Conservation (phyloP, 2,888 invertebrate species). For the Tenthredo scrophulariae region DNA sequence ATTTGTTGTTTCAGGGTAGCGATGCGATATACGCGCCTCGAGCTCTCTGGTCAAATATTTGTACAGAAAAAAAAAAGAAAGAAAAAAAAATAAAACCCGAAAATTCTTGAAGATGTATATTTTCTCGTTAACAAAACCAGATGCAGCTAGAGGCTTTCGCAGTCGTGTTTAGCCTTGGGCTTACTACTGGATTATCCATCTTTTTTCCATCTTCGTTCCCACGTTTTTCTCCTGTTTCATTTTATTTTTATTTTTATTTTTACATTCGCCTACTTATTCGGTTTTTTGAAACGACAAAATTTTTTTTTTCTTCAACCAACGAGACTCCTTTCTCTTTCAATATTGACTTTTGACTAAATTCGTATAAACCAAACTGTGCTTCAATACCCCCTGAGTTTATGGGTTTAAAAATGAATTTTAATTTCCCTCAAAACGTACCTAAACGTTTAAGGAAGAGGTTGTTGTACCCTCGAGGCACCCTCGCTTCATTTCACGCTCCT, state of each 20-base stretch:
- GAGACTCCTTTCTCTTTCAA: background rate
- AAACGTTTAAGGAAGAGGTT: conserved; percentile 34
- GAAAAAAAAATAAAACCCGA: background rate
- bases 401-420: conserved; percentile 30
- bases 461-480: conserved; percentile 35
- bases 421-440: conserved; percentile 9
- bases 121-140: conserved; percentile 22
- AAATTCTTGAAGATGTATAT: conserved; percentile 11
- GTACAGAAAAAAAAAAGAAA: background rate
- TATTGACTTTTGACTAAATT: background rate
- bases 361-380: background rate
- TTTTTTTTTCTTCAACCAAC: background rate
- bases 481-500: conserved; percentile 15
- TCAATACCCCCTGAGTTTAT: background rate
- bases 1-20: conserved; percentile 33
- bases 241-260: background rate
- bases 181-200: conserved; percentile 16
- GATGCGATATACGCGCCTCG: background rate
- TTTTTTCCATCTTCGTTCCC: background rate
- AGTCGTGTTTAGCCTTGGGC: conserved; percentile 14
- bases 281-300: background rate
- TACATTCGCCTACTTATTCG: no score
- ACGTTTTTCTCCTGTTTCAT: background rate
- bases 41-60: conserved; percentile 19
- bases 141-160: background rate